Evolutionary conservation across 2,113 vertebrate genomes (phyloP), one percentile per base, ranked within the genome.

Genomic region (Zonotrichia leucophrys): DNA sequence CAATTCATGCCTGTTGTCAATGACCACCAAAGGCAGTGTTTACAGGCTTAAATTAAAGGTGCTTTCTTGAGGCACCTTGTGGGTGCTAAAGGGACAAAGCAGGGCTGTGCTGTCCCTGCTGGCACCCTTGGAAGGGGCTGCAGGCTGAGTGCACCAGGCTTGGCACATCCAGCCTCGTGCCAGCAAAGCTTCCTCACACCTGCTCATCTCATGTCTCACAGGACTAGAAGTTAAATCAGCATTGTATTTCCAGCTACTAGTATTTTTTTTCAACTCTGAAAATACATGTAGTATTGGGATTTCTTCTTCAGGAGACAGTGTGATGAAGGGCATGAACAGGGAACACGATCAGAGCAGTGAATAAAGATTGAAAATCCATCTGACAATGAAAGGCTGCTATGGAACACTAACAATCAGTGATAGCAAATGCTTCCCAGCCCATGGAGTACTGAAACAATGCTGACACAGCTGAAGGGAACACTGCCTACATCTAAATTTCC

Each of bases 301-400:
- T 93, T 66, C 80, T 77, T 91, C 74, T 90, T 87, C 85, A 59
- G 55, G 68, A 70, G 74, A 74, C 35, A 77, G 50, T 0, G 0
- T 24, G 41, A 85, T 59, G 60, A 77, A 91, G 39, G 25, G 33
- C 20, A 44, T 16, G 37, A 89, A 74, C 12, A 82, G 31, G 42
- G 35, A 82, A 82, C 17, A 42, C 0, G 1, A 79, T 44, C 41
- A 59, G 46, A 89, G 72, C 8, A 84, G 60, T 1, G 3, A 93
- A 90, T n/a, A 91, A 78, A 64, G 64, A 77, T 15, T 78, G n/a
- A 63, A 84, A 94, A 63, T 42, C 37, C 33, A 55, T 41, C 47
- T 84, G 69, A 87, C 52, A 81, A 21, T 7, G 47, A 83, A 74
- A 67, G 56, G 35, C 35, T 84, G 30, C 60, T 42, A 59, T 0